Evolutionary conservation across 2,888 invertebrate species (phyloP).

Genomic region (Myathropa florea): DNA sequence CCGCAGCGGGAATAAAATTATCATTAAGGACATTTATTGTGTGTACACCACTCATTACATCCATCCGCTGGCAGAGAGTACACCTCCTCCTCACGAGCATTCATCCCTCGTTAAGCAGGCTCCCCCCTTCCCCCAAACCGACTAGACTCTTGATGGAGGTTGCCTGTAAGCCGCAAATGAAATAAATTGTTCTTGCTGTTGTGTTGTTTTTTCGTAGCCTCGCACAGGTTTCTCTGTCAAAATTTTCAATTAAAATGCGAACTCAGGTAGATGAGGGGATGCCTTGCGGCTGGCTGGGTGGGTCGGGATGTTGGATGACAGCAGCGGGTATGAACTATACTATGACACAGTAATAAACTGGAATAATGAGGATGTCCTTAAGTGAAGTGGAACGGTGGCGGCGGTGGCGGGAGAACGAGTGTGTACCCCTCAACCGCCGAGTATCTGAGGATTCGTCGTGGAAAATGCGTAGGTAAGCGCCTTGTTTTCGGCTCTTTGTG

Average conservation of each 20-base stretch:
- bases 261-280: slow-evolving; percentile 58
- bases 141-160: not conserved
- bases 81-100: not conserved
- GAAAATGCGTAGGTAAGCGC: slow-evolving; percentile 58
- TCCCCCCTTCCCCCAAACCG: not conserved
- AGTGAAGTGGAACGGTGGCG: slow-evolving; percentile 27
- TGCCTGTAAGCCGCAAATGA: slow-evolving; percentile 57
- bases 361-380: slow-evolving; percentile 70
- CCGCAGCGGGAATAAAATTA: slow-evolving; percentile 69
- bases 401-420: slow-evolving; percentile 20
- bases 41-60: slow-evolving; percentile 68
- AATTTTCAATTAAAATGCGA: slow-evolving; percentile 71
- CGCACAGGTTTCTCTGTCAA: slow-evolving; percentile 65
- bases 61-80: slow-evolving; percentile 55
- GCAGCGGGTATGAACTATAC: slow-evolving; percentile 56
- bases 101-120: not conserved
- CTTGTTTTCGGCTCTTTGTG: slow-evolving; percentile 45
- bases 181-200: slow-evolving; percentile 58
- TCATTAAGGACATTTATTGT: slow-evolving; percentile 70
- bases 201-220: slow-evolving; percentile 11
- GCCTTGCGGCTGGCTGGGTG: not conserved
- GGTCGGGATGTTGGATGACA: slow-evolving; percentile 35
- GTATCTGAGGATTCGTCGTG: slow-evolving; percentile 40
- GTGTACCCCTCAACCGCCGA: slow-evolving; percentile 13
- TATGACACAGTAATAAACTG: slow-evolving; percentile 69